Percentiles rank a stretch among this genome's conserved stretches.
phyloP scores from a whole-genome alignment of 2,113 vertebrate species.

The Copsychus sechellarum region DNA sequence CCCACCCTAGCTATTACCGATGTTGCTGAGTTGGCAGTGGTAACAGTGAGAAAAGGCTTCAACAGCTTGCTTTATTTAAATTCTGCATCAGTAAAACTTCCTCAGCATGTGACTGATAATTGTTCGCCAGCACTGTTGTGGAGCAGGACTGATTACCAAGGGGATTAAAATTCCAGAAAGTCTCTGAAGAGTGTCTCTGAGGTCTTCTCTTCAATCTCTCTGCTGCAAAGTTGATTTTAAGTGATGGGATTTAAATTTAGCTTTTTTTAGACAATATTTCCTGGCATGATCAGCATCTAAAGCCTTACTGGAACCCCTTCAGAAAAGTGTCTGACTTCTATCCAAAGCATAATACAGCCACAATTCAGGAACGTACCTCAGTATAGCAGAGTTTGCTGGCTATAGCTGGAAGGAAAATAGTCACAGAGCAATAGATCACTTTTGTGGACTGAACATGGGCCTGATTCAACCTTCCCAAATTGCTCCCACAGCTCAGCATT shows the following conservation, averaged over 20 bases:
- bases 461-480: not conserved
- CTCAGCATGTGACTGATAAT: constrained; percentile 42
- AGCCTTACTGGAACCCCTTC: not conserved
- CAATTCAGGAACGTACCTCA: not conserved
- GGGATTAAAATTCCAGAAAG: constrained; percentile 41
- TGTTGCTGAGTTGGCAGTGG: constrained; percentile 21
- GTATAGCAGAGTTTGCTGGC: not conserved
- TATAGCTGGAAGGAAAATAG: not conserved
- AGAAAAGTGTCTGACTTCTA: constrained; percentile 7
- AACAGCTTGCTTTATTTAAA: constrained; percentile 52
- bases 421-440: not conserved
- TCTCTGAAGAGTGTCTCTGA: not conserved
- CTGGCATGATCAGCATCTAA: not conserved
- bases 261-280: constrained; percentile 1
- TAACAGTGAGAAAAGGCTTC: constrained; percentile 8
- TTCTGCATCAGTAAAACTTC: constrained; percentile 28
- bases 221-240: not conserved
- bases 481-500: not conserved
- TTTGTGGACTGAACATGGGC: not conserved
- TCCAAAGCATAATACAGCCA: not conserved
- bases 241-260: constrained; percentile 5
- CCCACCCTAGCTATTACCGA: not conserved
- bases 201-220: not conserved
- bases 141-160: constrained; percentile 35
- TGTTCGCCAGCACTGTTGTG: not conserved